Percentiles rank a stretch among this genome's conserved stretches.
Conservation (phyloP, 1,140 invertebrate genomes). For the Lepidostoma basale region DNA sequence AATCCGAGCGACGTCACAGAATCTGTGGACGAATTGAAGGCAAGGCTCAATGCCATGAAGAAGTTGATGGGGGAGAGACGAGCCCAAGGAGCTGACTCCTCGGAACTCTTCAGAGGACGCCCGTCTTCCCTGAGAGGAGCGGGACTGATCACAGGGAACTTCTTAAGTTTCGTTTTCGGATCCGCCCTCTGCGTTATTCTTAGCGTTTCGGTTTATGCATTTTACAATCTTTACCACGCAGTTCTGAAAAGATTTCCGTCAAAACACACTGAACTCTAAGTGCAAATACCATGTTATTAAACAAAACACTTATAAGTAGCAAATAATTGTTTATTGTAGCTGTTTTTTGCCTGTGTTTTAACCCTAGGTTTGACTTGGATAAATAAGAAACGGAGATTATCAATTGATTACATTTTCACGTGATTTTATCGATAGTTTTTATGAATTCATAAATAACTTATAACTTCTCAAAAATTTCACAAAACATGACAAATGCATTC, state of each 20-base stretch:
- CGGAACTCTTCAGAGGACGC: conserved; percentile 57
- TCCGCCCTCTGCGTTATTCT: conserved; percentile 77
- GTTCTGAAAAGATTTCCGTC: conserved; percentile 81
- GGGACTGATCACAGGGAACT: conserved; percentile 78
- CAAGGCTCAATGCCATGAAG: conserved; percentile 78
- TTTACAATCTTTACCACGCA: conserved; percentile 81
- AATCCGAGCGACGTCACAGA: conserved; percentile 66
- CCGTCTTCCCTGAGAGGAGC: conserved; percentile 60
- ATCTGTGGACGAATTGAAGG: conserved; percentile 78
- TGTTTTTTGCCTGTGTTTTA: no score
- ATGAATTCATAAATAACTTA: no score
- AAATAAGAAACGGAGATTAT: no score
- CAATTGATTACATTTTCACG: no score
- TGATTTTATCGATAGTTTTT: no score
- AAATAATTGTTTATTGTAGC: no score
- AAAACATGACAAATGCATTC: no score
- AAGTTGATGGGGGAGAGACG: conserved; percentile 74
- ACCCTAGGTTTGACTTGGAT: no score
- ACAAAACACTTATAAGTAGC: no score
- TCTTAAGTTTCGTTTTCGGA: conserved; percentile 79
- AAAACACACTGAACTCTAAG: conserved; percentile 77
- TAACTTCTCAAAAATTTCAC: no score
- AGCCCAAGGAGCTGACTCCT: conserved; percentile 55
- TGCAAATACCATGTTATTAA: no score
- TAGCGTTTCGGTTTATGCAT: conserved; percentile 79